Conservation (phyloP, 92 coral and sea anemone species). For the Parazoanthus swiftii region DNA sequence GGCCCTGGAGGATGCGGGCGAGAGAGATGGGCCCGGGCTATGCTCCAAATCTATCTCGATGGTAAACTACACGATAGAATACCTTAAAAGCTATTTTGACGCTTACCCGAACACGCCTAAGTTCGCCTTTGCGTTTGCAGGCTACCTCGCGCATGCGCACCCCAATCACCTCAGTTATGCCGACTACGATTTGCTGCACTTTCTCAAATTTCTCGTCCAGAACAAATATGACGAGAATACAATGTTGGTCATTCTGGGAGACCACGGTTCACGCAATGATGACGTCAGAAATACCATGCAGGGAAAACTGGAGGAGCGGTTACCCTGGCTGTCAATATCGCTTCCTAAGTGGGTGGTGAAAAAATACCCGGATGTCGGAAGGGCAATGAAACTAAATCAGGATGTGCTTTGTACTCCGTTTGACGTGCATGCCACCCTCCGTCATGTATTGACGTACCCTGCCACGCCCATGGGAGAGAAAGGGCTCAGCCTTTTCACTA, state of each 20-base stretch:
- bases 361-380: conserved; percentile 63
- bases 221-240: conserved; percentile 73
- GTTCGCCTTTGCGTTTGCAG: conserved; percentile 73
- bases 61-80: conserved; percentile 84
- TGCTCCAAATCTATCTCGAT: conserved; percentile 75
- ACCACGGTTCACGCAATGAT: conserved; percentile 93
- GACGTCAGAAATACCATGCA: conserved; percentile 89
- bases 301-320: conserved; percentile 92
- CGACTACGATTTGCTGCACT: conserved; percentile 69
- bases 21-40: conserved; percentile 78
- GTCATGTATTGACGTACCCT: conserved; percentile 83
- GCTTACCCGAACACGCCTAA: conserved; percentile 79
- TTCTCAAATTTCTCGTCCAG: conserved; percentile 63
- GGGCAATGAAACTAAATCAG: conserved; percentile 72
- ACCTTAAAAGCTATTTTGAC: conserved; percentile 66
- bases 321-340: conserved; percentile 90
- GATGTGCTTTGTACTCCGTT: conserved; percentile 72
- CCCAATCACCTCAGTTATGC: conserved; percentile 80
- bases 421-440: conserved; percentile 86
- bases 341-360: conserved; percentile 76
- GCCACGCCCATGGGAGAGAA: conserved; percentile 62
- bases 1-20: conserved; percentile 62
- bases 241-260: conserved; percentile 76
- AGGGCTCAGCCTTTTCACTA: conserved; percentile 67
- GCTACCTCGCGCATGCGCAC: conserved; percentile 78